These are phyloP conservation scores for Neodiprion virginianus DNA, from an alignment of 1,140 invertebrate species.

Conservation along the genomic window DNA sequence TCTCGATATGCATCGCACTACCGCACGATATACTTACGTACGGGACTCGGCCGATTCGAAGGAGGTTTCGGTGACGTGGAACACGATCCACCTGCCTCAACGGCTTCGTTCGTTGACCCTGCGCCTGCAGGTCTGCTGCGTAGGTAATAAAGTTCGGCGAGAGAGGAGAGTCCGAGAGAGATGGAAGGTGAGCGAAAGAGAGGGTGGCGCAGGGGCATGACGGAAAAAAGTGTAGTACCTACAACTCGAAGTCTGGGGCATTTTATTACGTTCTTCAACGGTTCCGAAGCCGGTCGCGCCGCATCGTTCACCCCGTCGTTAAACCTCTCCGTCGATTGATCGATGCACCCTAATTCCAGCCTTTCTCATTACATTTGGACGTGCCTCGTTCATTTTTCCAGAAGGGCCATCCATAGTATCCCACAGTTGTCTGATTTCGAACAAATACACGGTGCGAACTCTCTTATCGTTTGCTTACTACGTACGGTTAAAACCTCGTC, in stretches of 20 bases:
- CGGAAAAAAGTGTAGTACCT: background rate
- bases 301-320: slow-evolving; percentile 4
- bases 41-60: background rate
- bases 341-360: background rate
- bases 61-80: background rate
- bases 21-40: no score
- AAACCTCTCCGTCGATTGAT: background rate
- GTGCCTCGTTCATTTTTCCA: no score
- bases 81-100: slow-evolving; percentile 36
- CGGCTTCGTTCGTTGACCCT: slow-evolving; percentile 45
- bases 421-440: background rate
- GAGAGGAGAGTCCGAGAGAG: slow-evolving; percentile 19
- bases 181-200: slow-evolving; percentile 28
- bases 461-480: background rate
- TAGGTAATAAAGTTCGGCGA: background rate
- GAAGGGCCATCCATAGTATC: no score
- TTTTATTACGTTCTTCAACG: slow-evolving; percentile 55
- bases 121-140: slow-evolving; percentile 31
- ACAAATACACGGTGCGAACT: background rate
- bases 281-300: slow-evolving; percentile 36
- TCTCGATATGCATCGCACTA: no score
- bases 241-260: slow-evolving; percentile 33
- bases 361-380: background rate
- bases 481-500: background rate
- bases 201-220: slow-evolving; percentile 28